These are phyloP conservation scores for Zaprionus africanus DNA, from an alignment of 1,140 invertebrate genomes.

Conservation along the genomic window DNA sequence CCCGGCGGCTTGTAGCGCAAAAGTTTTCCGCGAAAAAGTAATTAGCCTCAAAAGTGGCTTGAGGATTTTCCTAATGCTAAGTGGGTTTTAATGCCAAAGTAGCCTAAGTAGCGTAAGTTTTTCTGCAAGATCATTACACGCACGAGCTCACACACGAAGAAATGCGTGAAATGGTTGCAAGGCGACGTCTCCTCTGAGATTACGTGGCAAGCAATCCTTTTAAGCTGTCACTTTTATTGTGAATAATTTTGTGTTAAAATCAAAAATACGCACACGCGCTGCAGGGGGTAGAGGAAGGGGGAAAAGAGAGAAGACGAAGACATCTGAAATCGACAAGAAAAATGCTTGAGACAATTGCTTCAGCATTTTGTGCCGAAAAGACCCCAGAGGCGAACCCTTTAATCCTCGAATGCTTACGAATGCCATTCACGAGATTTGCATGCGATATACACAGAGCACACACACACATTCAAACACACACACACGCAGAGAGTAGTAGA, in stretches of 20 bases:
- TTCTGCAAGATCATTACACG: constrained; percentile 67
- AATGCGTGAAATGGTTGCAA: not conserved
- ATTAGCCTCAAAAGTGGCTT: constrained; percentile 54
- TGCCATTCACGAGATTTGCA: constrained; percentile 56
- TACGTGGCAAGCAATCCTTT: constrained; percentile 72
- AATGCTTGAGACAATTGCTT: constrained; percentile 69
- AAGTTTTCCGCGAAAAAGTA: constrained; percentile 64
- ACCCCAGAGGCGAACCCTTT: constrained; percentile 32
- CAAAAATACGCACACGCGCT: constrained; percentile 71
- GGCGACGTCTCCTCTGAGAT: constrained; percentile 39
- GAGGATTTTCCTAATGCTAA: constrained; percentile 69
- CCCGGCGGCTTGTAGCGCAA: constrained; percentile 42
- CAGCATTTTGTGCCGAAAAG: constrained; percentile 36
- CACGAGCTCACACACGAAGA: constrained; percentile 47
- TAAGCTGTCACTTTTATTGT: constrained; percentile 78
- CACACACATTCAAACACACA: not conserved
- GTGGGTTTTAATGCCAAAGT: constrained; percentile 70
- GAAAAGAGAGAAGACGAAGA: not conserved
- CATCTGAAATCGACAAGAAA: constrained; percentile 57
- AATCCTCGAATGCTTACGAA: constrained; percentile 49
- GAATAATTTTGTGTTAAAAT: constrained; percentile 80
- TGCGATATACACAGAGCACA: constrained; percentile 10
- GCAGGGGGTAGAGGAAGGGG: not conserved
- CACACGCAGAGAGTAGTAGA: not conserved
- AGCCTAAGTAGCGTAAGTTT: constrained; percentile 52